Base-by-base conservation (phyloP, 2,888 invertebrate genomes). In the Chromoteleia sp. region DNA sequence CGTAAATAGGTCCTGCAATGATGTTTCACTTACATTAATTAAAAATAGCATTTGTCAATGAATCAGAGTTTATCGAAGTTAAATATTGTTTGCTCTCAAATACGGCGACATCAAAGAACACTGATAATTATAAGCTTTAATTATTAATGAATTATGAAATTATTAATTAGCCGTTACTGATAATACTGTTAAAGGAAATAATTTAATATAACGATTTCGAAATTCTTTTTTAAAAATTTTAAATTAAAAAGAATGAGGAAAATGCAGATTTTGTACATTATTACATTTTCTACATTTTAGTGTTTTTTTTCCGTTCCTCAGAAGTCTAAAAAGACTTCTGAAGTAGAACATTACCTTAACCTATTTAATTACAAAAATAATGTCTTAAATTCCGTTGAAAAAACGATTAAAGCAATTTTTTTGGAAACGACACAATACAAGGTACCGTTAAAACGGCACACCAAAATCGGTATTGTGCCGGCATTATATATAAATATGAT, bases 51-150 rank as follows among this genome's bases (percentile, higher is more conserved):
- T 70, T 58, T 48, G 48, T 59, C 58, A 58, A 39, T 36, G 48
- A 48, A 58, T 58, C 39, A 70, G 48, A 70, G 70, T 58, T 70
- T 70, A 70, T 58, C 70, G 25, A 10, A 2, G 48, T 48, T 50
- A 39, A 70, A 48, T 12, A 59, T 7, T 70, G 15, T 52, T 67
- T 67, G 52, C 4, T 19, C 52, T 52, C 39, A 52, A 48, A 58
- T 4, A 45, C 58, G 70, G 70, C 48, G 25, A 36, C 48, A 70
- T 58, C 58, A 58, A 70, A 70, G 48, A 19, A 39, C 25, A 48
- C 8, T 25, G 48, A 45, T 56, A 56, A 30, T 67, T 4, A 21
- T 25, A 2, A 17, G 2, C 21, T 48, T 21, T 14, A 19, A 50
- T 39, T 65, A 43, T 1, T 15, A 15, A n/a, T 17, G 6, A 17